Percentiles rank a stretch among this genome's conserved stretches.
Conservation (phyloP, 2,888 invertebrate species). For the Drosophila acutilabella region DNA sequence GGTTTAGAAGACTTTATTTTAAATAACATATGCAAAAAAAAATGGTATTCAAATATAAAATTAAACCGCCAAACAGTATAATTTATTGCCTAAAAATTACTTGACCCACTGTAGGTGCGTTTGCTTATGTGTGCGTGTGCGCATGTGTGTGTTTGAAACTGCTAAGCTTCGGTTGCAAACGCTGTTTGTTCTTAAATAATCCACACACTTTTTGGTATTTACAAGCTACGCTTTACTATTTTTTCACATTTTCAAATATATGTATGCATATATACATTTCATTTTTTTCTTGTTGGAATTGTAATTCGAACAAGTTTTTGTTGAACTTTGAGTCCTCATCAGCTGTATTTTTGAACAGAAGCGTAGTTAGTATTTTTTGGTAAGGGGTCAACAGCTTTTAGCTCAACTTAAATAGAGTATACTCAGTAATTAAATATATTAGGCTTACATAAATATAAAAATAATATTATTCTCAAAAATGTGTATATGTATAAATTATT, state of each 20-base stretch:
- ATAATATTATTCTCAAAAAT: no score
- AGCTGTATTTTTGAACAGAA: constrained; percentile 1
- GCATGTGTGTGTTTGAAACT: background rate
- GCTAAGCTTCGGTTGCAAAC: background rate
- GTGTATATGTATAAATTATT: no score
- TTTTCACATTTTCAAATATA: background rate
- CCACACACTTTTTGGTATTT: background rate
- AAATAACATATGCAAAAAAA: no score
- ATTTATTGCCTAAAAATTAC: no score
- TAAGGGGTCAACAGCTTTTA: background rate
- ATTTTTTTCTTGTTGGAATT: background rate
- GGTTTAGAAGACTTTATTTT: no score
- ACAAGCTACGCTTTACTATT: background rate
- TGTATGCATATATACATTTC: background rate
- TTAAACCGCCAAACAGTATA: no score
- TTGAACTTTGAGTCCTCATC: background rate
- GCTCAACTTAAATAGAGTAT: no score
- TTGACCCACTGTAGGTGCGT: no score
- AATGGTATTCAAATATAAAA: no score
- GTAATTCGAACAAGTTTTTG: background rate
- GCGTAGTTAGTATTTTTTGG: background rate
- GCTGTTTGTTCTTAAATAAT: background rate
- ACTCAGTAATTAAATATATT: no score
- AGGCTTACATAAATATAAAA: no score
- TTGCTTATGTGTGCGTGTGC: background rate